Evolutionary conservation across 92 coral and sea anemone genomes (phyloP), one percentile per base, ranked within the genome.

Genomic region (Virgularia gustaviana): DNA sequence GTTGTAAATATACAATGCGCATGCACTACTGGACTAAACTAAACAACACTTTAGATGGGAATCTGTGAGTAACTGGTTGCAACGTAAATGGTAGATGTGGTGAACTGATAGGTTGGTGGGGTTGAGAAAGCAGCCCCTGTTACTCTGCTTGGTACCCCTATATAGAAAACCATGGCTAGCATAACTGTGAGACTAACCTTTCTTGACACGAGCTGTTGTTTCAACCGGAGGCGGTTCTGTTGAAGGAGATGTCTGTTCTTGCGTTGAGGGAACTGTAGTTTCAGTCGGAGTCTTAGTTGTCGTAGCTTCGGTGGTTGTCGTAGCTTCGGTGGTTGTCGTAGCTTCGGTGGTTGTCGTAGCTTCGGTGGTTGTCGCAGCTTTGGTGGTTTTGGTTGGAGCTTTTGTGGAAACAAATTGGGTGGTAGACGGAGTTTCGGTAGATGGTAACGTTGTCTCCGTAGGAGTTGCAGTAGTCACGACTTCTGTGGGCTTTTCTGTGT

Each of bases 201-300:
- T 43, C 73, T 57, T 28, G 73, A 43, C 13, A 57, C 38, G 29
- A 16, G 73, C 39, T 43, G 73, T 66, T 47, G 73, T 66, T 66
- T 66, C 73, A 43, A 45, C 57, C 10, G 57, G 25, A 8, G 73
- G 57, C 16, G 39, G 41, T 11, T 1, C 20, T 30, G 73, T 66
- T 30, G 60, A 15, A 15, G 15, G 15, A 22, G 31, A 47, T 15
- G 55, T 5, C 15, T 19, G 6, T 15, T 47, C n/a, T n/a, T n/a
- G n/a, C n/a, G n/a, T n/a, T n/a, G n/a, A n/a, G n/a, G n/a, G n/a
- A n/a, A n/a, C n/a, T n/a, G n/a, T n/a, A n/a, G n/a, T n/a, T n/a
- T n/a, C n/a, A n/a, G n/a, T n/a, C n/a, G 58, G 31, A 12, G 31
- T 33, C 6, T 52, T 22, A 52, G 58, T 52, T 16, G n/a, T 60